phyloP scores from a whole-genome alignment of 2,888 invertebrate species.

The Lydus trimaculatus region DNA sequence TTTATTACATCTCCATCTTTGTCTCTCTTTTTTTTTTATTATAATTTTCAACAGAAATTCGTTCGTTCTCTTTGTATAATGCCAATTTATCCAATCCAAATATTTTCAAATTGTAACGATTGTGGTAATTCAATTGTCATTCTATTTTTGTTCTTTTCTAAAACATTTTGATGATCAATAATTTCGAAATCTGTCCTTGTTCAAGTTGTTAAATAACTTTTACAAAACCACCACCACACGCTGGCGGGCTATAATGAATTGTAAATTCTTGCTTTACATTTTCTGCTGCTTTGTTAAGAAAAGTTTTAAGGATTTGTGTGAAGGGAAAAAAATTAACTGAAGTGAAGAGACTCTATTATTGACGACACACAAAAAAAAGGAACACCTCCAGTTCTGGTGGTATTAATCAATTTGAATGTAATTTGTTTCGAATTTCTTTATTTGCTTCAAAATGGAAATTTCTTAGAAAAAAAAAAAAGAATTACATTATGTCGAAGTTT shows the following conservation, averaged over 20 bases:
- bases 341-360: neutral
- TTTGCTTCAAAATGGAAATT: neutral
- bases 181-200: neutral
- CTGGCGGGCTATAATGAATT: slow-evolving; percentile 21
- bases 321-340: neutral
- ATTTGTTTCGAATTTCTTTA: neutral
- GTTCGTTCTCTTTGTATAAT: too few relatives aligned
- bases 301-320: neutral
- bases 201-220: neutral
- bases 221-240: neutral
- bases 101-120: neutral
- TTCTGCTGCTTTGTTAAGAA: neutral
- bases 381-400: neutral
- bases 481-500: too few relatives aligned
- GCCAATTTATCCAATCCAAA: too few relatives aligned
- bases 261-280: slow-evolving; percentile 26
- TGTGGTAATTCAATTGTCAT: neutral
- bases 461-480: too few relatives aligned
- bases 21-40: too few relatives aligned
- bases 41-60: too few relatives aligned
- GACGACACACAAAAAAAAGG: neutral
- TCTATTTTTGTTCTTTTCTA: neutral
- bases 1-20: neutral
- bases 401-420: neutral
- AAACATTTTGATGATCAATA: neutral